Base-by-base conservation (phyloP, 2,797 vertebrate genomes). In the Glossophaga mutica region DNA sequence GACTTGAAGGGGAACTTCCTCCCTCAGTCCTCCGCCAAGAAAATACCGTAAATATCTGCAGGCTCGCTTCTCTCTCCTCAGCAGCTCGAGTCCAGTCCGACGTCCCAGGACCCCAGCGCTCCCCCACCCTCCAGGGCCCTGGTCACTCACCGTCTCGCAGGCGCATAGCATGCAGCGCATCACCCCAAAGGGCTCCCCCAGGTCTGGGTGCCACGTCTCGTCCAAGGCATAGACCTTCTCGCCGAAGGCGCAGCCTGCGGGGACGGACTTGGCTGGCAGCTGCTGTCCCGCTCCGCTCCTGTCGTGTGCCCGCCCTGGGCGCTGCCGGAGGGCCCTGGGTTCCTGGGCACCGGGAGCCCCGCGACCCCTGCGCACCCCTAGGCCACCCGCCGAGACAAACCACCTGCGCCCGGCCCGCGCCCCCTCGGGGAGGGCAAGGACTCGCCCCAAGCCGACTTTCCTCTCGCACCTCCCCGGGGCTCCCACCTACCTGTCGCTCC, bases 181-280 rank as follows among this genome's bases (percentile, higher is more conserved):
- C 95, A 99, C 98, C 55, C 99, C 99, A 21, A 99, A 99, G 19
- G 99, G 99, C 90, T 99, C 99, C 32, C 99, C 99, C 15, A 99
- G 98, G 94, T 99, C 99, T 81, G 99, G 99, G 96, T 99, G 99
- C 99, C 99, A 99, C 52, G 99, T 99, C 97, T 99, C 99, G 84
- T 99, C 99, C 98, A 99, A 97, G 14, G 99, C 99, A 82, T 99
- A 99, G 96, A 99, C 99, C 2, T 98, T 99, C 10, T 99, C 99
- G 82, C 99, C 99, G 57, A 99, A 99, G 26, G 99, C 98, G 95
- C 99, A 99, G 98, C 99, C 99, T 99, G 98, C 42, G 37, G 96
- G 96, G 87, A 97, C 42, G 59, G 85, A 94, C 82, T 86, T 81
- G 96, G 78, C 86, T 97, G 87, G 92, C 81, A 59, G 92, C 96